A percentile compares a stretch with the other conserved stretches of the same genome.
Evolutionary conservation across 2,888 invertebrate genomes (phyloP).

Genomic region (Trichopria drosophilae): DNA sequence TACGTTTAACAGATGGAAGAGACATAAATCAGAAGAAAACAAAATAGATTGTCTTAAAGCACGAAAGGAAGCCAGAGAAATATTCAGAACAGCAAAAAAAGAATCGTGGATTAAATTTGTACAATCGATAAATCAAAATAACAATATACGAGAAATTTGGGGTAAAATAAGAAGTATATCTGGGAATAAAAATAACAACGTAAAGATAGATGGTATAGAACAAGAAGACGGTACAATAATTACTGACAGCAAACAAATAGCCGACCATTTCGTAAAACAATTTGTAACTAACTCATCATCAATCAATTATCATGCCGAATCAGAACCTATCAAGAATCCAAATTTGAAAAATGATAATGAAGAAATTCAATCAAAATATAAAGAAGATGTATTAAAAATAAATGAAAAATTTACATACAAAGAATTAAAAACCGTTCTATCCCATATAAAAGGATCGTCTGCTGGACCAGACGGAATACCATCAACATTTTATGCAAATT

Average conservation of each 20-base stretch:
- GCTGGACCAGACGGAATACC: slow-evolving; percentile 27
- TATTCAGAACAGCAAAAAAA: too few relatives aligned
- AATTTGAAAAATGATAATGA: too few relatives aligned
- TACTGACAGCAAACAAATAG: slow-evolving; percentile 4
- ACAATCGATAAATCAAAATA: too few relatives aligned
- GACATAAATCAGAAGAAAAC: slow-evolving; percentile 13
- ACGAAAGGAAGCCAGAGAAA: not conserved
- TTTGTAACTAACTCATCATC: slow-evolving; percentile 15
- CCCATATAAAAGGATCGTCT: too few relatives aligned
- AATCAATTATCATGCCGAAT: too few relatives aligned
- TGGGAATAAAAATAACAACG: not conserved
- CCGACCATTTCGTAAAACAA: slow-evolving; percentile 1
- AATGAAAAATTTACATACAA: too few relatives aligned
- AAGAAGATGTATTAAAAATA: too few relatives aligned
- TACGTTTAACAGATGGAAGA: slow-evolving; percentile 19
- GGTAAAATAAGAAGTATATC: slow-evolving; percentile 3
- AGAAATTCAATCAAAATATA: too few relatives aligned
- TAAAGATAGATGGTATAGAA: not conserved
- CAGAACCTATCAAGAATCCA: not conserved
- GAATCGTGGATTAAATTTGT: too few relatives aligned
- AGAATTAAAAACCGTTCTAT: too few relatives aligned
- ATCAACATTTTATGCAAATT: slow-evolving; percentile 14
- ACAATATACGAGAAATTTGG: not conserved
- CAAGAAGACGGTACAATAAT: not conserved
- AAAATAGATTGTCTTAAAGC: slow-evolving; percentile 1